These are phyloP conservation scores for Patella ulyssiponensis DNA, from an alignment of 2,888 invertebrate species.

Conservation along the genomic window DNA sequence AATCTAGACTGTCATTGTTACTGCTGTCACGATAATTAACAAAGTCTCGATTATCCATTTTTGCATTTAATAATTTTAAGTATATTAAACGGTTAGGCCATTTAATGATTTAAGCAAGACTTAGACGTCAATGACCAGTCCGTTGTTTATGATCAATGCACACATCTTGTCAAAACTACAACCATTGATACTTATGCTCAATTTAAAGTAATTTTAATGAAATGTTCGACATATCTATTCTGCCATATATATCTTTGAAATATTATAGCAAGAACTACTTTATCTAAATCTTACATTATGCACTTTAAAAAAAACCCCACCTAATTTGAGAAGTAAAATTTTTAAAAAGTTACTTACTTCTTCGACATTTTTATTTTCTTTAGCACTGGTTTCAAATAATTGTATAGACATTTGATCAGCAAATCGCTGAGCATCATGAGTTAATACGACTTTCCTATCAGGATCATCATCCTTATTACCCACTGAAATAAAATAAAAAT, in stretches of 20 bases:
- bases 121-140: too few species aligned
- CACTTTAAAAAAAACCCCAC: not conserved
- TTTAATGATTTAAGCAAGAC: too few species aligned
- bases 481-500: constrained; percentile 56
- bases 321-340: not conserved
- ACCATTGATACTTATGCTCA: too few species aligned
- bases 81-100: too few species aligned
- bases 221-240: too few species aligned
- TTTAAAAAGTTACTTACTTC: constrained; percentile 80
- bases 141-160: too few species aligned
- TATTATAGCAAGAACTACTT: too few species aligned
- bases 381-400: constrained; percentile 98
- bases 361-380: constrained; percentile 98
- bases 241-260: too few species aligned
- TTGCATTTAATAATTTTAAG: too few species aligned
- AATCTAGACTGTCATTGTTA: too few species aligned
- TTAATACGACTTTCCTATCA: constrained; percentile 88
- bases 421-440: constrained; percentile 96
- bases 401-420: constrained; percentile 98
- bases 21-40: not conserved
- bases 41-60: not conserved
- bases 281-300: not conserved
- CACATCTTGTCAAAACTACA: too few species aligned
- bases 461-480: constrained; percentile 72
- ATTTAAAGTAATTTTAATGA: too few species aligned